Evolutionary conservation across 2,797 vertebrate species (phyloP).

Genomic region (Eospalax fontanierii): DNA sequence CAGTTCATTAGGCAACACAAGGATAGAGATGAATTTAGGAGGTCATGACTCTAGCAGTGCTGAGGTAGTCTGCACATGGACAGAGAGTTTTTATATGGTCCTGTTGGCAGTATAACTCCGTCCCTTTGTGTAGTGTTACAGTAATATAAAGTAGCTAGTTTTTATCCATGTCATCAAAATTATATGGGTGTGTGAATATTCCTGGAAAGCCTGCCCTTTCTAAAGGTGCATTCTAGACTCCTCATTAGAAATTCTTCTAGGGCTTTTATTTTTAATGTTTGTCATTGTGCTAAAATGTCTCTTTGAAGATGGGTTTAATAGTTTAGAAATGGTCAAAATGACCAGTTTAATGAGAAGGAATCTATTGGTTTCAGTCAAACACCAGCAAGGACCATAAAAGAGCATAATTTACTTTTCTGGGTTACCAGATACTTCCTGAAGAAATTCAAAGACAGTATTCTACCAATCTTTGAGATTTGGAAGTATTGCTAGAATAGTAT

Average conservation of each 20-base stretch:
- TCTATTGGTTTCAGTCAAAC: not conserved
- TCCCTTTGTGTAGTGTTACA: not conserved
- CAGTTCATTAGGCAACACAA: not conserved
- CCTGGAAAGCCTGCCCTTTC: not conserved
- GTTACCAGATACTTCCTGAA: not conserved
- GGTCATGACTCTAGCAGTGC: not conserved
- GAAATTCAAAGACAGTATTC: not conserved
- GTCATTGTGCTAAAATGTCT: not conserved
- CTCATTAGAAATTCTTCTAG: not conserved
- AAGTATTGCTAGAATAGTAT: constrained; percentile 19
- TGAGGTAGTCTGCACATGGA: not conserved
- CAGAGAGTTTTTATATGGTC: not conserved
- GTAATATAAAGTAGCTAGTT: not conserved
- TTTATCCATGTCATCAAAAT: constrained; percentile 2
- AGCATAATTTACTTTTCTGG: not conserved
- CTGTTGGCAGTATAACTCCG: not conserved
- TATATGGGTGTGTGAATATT: rapidly evolving
- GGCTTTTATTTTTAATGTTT: not conserved
- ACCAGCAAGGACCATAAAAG: not conserved
- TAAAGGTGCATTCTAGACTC: not conserved
- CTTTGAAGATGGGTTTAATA: not conserved
- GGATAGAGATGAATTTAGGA: not conserved
- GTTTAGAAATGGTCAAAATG: not conserved
- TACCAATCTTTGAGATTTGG: not conserved
- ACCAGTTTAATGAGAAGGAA: not conserved